Evolutionary conservation across 2,113 vertebrate genomes (phyloP).

Genomic region (Lanius collurio): DNA sequence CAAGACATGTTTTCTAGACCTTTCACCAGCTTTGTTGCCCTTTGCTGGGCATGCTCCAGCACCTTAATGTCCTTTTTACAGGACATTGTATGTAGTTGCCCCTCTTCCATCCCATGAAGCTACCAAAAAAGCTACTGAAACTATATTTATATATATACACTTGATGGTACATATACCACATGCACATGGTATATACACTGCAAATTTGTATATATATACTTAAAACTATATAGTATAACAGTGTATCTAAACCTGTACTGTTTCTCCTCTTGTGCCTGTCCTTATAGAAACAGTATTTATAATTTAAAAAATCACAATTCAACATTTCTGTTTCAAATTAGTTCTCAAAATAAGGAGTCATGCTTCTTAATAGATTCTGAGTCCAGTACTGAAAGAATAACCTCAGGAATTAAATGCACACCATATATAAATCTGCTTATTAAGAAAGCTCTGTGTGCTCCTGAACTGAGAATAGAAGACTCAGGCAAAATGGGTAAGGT

Average conservation of each 20-base stretch:
- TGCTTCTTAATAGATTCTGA: neutral
- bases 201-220: neutral
- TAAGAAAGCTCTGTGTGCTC: neutral
- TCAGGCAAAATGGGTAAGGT: neutral
- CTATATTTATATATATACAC: neutral
- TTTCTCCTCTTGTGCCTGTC: neutral
- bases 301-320: accelerated
- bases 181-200: neutral
- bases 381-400: neutral
- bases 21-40: neutral
- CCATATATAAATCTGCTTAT: neutral
- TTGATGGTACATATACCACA: neutral
- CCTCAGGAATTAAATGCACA: neutral
- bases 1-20: neutral
- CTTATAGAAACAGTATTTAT: neutral
- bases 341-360: neutral
- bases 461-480: neutral
- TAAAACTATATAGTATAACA: neutral
- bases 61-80: neutral
- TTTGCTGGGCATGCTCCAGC: neutral
- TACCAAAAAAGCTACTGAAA: neutral
- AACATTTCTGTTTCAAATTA: neutral
- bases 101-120: too few species aligned
- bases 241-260: neutral
- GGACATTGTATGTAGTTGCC: neutral